Conservation (phyloP, 2,113 vertebrate species). For the Macrotis lagotis region DNA sequence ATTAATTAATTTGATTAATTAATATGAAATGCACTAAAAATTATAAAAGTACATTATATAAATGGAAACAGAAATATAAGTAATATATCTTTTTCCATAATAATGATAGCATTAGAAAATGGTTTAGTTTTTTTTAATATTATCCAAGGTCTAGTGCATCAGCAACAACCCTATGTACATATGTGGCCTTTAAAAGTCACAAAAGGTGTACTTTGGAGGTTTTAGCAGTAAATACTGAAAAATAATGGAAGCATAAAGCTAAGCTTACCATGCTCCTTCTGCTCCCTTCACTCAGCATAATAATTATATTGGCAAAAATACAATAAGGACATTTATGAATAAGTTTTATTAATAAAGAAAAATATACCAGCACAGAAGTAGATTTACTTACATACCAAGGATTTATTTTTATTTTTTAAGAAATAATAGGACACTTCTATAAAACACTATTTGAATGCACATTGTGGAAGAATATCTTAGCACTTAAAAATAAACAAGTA, state of each 20-base stretch:
- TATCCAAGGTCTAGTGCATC: neutral
- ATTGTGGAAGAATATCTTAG: neutral
- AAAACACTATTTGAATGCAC: slow-evolving; percentile 7
- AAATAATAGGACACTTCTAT: neutral
- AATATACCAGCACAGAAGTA: neutral
- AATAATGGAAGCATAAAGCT: neutral
- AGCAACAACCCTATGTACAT: neutral
- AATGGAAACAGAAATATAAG: neutral
- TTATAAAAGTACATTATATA: neutral
- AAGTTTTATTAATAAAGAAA: neutral
- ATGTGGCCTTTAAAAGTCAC: neutral
- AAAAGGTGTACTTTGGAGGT: neutral
- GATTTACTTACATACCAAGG: neutral
- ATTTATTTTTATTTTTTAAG: neutral
- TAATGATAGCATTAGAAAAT: neutral
- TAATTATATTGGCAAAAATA: neutral
- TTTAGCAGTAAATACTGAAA: neutral
- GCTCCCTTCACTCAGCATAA: no score
- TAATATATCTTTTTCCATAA: neutral
- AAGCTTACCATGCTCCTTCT: neutral
- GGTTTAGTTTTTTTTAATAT: neutral
- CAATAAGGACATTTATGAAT: neutral
- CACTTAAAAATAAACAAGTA: neutral
- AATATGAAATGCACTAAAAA: neutral
- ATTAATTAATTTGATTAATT: no score